Evolutionary conservation across 2,888 invertebrate genomes (phyloP), one percentile per base, ranked within the genome.

Genomic region (Callosobruchus maculatus): DNA sequence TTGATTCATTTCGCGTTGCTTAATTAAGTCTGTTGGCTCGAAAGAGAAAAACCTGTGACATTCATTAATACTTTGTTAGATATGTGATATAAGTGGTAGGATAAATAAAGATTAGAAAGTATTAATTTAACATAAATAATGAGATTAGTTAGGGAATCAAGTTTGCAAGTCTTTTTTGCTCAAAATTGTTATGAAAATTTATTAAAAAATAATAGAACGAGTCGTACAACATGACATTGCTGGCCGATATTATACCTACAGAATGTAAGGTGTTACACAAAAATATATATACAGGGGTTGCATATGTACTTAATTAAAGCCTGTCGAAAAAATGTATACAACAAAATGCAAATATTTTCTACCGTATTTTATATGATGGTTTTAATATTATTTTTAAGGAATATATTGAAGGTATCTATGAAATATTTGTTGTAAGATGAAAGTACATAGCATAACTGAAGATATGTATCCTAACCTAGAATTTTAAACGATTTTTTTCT

Each of bases 251-350:
- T 18, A 7, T 3, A 49, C 49, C 4, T 5, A 49, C 9, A 30
- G n/a, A n/a, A n/a, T 5, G 30, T 30, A 30, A 5, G 4, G 13
- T 30, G 49, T 49, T 13, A 18, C 49, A 49, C 18, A 49, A 18
- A 7, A 18, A 49, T 13, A 49, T 18, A 49, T 49, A 18, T 49
- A 49, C 49, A 49, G 49, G 30, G 71, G n/a, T 70, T 66, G n/a
- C 67, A 20, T 67, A 69, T 75, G 78, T 80, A 78, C 78, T 80
- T 77, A 30, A 30, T 30, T 30, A 78, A 77, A 74, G 74, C 74
- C 73, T 77, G 70, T 70, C 68, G 71, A 66, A 69, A 72, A 74
- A 68, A 71, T 49, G 49, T 49, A 49, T 49, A 49, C 49, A 49
- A 73, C 31, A 22, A 31, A 71, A 20, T 71, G 20, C 66, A n/a